Evolutionary conservation across 2,113 vertebrate species (phyloP).

Genomic region (Callipepla squamata): DNA sequence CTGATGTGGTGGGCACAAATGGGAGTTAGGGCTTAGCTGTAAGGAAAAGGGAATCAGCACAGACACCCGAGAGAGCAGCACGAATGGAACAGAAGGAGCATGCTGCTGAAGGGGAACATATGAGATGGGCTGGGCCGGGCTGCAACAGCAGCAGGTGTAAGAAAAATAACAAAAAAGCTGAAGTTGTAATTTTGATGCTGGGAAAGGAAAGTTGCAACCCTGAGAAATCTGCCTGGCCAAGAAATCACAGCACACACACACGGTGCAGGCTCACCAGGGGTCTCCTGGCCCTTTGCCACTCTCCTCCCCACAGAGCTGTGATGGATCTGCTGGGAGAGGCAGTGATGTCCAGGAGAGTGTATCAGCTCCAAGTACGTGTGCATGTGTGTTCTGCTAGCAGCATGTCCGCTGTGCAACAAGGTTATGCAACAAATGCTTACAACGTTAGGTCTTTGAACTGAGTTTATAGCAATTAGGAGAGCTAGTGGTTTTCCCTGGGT

Average conservation of each 20-base stretch:
- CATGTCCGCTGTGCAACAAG: background rate
- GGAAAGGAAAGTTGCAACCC: background rate
- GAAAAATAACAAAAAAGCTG: background rate
- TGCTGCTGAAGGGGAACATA: fast-evolving
- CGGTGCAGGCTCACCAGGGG: background rate
- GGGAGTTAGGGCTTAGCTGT: background rate
- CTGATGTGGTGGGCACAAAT: background rate
- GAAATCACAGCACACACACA: fast-evolving
- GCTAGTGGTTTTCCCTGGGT: background rate
- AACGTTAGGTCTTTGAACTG: background rate
- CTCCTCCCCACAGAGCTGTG: background rate
- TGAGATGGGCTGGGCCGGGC: background rate
- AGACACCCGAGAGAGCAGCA: background rate
- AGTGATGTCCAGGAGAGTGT: background rate
- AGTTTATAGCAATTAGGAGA: background rate
- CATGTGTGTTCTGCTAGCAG: background rate
- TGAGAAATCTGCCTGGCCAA: background rate
- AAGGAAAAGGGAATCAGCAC: background rate
- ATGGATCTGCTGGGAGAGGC: background rate
- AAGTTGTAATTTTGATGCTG: background rate
- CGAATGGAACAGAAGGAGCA: background rate
- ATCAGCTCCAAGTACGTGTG: background rate
- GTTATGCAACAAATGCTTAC: slow-evolving; percentile 19
- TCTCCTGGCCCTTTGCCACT: background rate
- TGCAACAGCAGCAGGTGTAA: background rate